Evolutionary conservation across 2,888 invertebrate genomes (phyloP).

Genomic region (Conomelus anceps): DNA sequence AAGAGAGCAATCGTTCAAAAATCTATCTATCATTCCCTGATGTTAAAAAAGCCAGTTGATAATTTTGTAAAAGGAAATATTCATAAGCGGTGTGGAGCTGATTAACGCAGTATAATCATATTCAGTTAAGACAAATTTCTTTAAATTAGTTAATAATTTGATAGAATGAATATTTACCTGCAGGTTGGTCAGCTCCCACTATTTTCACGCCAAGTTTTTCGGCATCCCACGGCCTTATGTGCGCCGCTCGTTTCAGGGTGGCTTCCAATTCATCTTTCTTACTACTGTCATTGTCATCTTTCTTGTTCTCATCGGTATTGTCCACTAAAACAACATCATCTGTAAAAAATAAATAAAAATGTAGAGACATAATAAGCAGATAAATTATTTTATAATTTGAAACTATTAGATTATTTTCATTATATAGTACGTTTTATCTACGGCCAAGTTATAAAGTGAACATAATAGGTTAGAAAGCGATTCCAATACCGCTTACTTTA

Average conservation of each 20-base stretch:
- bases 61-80: too few species aligned
- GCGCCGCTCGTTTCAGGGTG: slow-evolving; percentile 39
- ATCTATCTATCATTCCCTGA: too few species aligned
- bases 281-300: slow-evolving; percentile 9
- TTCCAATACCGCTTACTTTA: too few species aligned
- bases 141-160: background rate
- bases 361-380: background rate
- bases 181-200: slow-evolving; percentile 26
- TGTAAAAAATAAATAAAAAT: background rate
- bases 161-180: background rate
- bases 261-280: slow-evolving; percentile 35
- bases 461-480: too few species aligned
- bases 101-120: too few species aligned
- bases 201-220: slow-evolving; percentile 56
- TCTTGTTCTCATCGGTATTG: slow-evolving; percentile 27
- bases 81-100: too few species aligned
- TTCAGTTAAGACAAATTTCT: background rate
- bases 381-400: background rate
- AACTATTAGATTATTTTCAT: background rate
- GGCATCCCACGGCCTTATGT: slow-evolving; percentile 64
- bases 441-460: too few species aligned
- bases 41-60: too few species aligned
- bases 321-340: slow-evolving; percentile 33
- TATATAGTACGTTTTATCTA: too few species aligned
- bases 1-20: too few species aligned